phyloP scores from a whole-genome alignment of 1,140 invertebrate species.

The Drosophila paulistorum region DNA sequence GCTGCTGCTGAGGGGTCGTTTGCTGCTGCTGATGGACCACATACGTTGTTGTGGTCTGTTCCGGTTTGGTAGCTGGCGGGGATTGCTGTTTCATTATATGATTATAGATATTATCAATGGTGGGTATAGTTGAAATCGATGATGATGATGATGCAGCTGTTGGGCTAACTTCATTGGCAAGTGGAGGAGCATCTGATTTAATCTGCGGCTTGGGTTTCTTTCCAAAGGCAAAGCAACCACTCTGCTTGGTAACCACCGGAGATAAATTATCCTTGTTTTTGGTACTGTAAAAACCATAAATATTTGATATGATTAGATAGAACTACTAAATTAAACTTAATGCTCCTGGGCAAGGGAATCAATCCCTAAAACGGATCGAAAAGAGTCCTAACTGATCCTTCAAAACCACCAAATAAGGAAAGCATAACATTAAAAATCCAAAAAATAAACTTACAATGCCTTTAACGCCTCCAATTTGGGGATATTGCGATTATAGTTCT shows the following conservation, averaged over 20 bases:
- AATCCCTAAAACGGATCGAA: too few relatives aligned
- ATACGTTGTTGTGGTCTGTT: slow-evolving; percentile 1
- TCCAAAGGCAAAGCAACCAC: slow-evolving; percentile 71
- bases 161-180: not conserved
- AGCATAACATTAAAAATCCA: not conserved
- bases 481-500: slow-evolving; percentile 73
- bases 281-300: slow-evolving; percentile 35
- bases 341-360: too few relatives aligned
- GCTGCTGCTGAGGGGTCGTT: not conserved
- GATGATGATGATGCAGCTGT: slow-evolving; percentile 16
- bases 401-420: too few relatives aligned
- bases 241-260: slow-evolving; percentile 77
- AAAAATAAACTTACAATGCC: slow-evolving; percentile 56
- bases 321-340: too few relatives aligned
- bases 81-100: slow-evolving; percentile 52
- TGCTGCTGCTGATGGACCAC: slow-evolving; percentile 11
- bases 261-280: slow-evolving; percentile 75
- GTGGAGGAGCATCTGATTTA: slow-evolving; percentile 21
- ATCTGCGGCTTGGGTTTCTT: slow-evolving; percentile 58
- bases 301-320: too few relatives aligned
- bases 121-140: slow-evolving; percentile 42
- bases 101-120: slow-evolving; percentile 67
- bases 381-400: too few relatives aligned
- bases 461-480: slow-evolving; percentile 79
- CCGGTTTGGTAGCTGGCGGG: not conserved